phyloP scores from a whole-genome alignment of 2,797 vertebrate genomes.

The Diglossa cyanea region DNA sequence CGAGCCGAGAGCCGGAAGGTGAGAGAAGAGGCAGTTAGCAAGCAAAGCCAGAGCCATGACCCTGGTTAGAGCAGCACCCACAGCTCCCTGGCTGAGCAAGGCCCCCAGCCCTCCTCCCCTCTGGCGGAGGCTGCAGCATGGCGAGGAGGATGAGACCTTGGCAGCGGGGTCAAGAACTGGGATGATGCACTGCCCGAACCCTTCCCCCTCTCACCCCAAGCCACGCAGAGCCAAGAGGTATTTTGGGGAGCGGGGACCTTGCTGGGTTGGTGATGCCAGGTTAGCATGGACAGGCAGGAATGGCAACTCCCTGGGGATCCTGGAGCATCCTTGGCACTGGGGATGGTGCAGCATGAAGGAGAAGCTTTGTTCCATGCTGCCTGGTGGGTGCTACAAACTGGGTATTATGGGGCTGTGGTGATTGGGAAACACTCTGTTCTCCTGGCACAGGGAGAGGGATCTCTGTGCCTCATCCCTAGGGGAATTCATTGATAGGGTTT shows the following conservation, averaged over 20 bases:
- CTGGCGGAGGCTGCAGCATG: background rate
- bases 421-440: background rate
- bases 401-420: fast-evolving
- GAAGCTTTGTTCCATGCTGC: background rate
- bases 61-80: background rate
- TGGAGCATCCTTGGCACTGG: background rate
- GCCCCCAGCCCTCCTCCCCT: background rate
- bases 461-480: background rate
- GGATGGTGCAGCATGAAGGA: background rate
- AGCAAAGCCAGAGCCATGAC: background rate
- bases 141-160: fast-evolving
- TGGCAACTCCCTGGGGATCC: background rate
- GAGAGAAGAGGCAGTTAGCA: conserved; percentile 60
- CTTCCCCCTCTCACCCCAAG: background rate
- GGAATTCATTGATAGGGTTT: background rate
- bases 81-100: background rate
- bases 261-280: background rate
- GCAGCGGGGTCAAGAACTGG: background rate
- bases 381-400: background rate
- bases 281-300: background rate
- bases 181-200: background rate
- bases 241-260: background rate
- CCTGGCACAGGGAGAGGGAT: fast-evolving
- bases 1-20: background rate
- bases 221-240: background rate